Conservation (phyloP, 2,113 vertebrate genomes). For the Chlamydotis undulata region DNA sequence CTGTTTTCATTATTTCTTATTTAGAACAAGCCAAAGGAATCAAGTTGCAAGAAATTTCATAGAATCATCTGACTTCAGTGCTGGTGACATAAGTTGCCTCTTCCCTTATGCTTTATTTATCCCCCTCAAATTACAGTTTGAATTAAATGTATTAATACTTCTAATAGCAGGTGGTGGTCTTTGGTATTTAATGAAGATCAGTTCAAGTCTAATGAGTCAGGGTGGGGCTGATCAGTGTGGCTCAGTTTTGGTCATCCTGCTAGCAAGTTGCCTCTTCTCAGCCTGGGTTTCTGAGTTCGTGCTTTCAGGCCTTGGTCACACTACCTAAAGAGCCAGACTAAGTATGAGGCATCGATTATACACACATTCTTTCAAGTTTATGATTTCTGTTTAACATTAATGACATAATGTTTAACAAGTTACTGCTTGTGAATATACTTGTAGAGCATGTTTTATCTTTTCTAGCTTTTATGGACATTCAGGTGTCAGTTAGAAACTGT, state of each 20-base stretch:
- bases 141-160: neutral
- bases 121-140: neutral
- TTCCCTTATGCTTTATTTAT: neutral
- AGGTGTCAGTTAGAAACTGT: neutral
- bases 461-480: neutral
- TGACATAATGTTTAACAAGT: neutral
- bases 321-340: neutral
- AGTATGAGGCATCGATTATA: neutral
- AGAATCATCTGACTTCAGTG: neutral
- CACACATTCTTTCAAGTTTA: neutral
- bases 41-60: neutral
- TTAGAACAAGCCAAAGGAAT: neutral
- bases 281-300: neutral
- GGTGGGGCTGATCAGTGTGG: neutral
- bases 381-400: neutral
- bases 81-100: neutral
- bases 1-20: neutral
- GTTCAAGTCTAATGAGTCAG: neutral
- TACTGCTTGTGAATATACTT: neutral
- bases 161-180: neutral
- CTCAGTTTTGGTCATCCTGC: neutral
- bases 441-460: neutral
- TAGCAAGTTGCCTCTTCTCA: neutral
- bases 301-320: neutral
- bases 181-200: neutral